Base-by-base conservation (phyloP, 2,888 invertebrate genomes). In the Gastracanthus pulcherrimus region DNA sequence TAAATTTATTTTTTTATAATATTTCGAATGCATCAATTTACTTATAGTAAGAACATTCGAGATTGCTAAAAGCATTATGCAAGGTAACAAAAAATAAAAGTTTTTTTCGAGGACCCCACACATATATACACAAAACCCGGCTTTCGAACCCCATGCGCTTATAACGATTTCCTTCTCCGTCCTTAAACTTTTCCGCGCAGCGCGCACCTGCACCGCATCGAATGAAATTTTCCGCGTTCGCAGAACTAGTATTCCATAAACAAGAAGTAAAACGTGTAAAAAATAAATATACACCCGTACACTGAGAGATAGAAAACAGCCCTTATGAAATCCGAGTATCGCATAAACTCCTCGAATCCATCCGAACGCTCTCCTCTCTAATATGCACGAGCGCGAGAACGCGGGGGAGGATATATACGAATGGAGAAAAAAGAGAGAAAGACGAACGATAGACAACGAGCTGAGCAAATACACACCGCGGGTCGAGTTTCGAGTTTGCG, bases 341-440 rank as follows among this genome's bases (percentile, higher is more conserved):
- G 72, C 66, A 62, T 82, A 80, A 83, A 83, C 76, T 75, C 76
- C 36, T 34, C 55, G 51, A 72, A 80, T 80, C 67, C 77, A 71
- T 77, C 60, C 26, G 31, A 13, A 9, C 48, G 7, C 29, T 16
- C 34, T 62, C 9, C 5, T n/a, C 36, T 62, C 36, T 34, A 38
- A n/a, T n/a, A n/a, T n/a, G n/a, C n/a, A n/a, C n/a, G n/a, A n/a
- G n/a, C n/a, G n/a, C n/a, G n/a, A n/a, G n/a, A n/a, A n/a, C n/a
- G n/a, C n/a, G 11, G 3, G 66, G 36, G 41, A 69, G 60, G 19
- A 64, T 76, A 77, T 48, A 11, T 19, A 48, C 13, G 19, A 48
- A 19, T 48, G 6, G 19, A 6, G 6, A 4, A 19, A 5, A 19
- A 48, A 48, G 19, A 48, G 19, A 48, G 45, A 23, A 58, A 16